Conservation (phyloP, 2,797 vertebrate genomes). For the Balearica regulorum region DNA sequence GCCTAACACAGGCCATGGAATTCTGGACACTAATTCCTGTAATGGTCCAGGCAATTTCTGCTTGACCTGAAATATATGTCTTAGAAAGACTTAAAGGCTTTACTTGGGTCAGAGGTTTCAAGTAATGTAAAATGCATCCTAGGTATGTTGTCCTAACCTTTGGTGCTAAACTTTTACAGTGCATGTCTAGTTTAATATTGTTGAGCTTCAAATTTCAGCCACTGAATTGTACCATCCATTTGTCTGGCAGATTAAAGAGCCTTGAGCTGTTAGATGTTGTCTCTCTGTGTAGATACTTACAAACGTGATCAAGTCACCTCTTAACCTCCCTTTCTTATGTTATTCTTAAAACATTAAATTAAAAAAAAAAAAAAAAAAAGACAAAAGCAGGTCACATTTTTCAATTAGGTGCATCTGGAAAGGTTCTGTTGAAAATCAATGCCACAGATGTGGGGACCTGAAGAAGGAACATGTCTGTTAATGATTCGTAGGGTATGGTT, state of each 20-base stretch:
- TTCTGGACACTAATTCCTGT: not conserved
- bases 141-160: not conserved
- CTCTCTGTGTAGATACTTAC: not conserved
- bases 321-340: not conserved
- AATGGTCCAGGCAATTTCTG: not conserved
- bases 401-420: not conserved
- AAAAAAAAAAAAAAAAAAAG: not conserved
- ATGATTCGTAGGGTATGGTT: constrained; percentile 36
- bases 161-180: not conserved
- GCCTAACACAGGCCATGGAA: not conserved
- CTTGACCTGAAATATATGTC: not conserved
- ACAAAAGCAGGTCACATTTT: not conserved
- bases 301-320: not conserved
- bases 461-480: not conserved
- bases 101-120: not conserved
- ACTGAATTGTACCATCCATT: not conserved
- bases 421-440: not conserved
- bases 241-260: not conserved
- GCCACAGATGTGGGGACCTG: not conserved
- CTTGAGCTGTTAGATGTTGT: not conserved
- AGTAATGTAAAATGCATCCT: not conserved
- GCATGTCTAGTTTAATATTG: not conserved
- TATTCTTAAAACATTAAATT: not conserved
- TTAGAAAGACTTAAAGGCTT: not conserved
- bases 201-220: not conserved